Conservation (phyloP, 2,113 vertebrate species). For the Varanus komodoensis region DNA sequence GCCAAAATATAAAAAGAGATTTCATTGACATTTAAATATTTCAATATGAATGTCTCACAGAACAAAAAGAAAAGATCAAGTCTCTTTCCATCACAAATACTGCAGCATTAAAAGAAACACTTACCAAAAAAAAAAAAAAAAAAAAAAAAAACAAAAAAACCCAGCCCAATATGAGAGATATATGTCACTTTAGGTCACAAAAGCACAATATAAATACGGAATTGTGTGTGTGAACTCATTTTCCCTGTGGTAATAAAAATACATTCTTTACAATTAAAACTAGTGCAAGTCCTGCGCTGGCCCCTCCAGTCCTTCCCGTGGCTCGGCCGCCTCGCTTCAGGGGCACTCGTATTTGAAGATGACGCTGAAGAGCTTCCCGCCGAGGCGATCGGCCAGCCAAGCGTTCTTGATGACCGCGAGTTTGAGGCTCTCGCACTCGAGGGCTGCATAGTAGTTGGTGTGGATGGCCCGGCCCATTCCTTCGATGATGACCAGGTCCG, state of each 20-base stretch:
- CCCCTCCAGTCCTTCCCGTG: not conserved
- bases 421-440: slow-evolving; percentile 96
- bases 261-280: slow-evolving; percentile 72
- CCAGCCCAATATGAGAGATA: slow-evolving; percentile 66
- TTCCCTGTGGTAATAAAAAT: slow-evolving; percentile 71
- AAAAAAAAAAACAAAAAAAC: not conserved
- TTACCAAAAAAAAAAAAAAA: slow-evolving; percentile 56
- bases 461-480: slow-evolving; percentile 98
- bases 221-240: slow-evolving; percentile 55
- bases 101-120: slow-evolving; percentile 69
- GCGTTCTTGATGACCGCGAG: slow-evolving; percentile 97
- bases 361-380: slow-evolving; percentile 96
- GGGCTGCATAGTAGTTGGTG: slow-evolving; percentile 92
- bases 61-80: slow-evolving; percentile 60
- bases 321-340: slow-evolving; percentile 54
- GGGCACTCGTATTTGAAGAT: slow-evolving; percentile 98
- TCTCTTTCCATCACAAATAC: slow-evolving; percentile 67
- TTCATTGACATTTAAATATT: slow-evolving; percentile 78
- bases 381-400: slow-evolving; percentile 96
- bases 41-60: slow-evolving; percentile 68
- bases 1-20: slow-evolving; percentile 71
- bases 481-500: slow-evolving; percentile 95
- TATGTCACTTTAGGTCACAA: slow-evolving; percentile 71
- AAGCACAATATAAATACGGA: slow-evolving; percentile 73
- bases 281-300: slow-evolving; percentile 65